Evolutionary conservation across 2,888 invertebrate species (phyloP).

Genomic region (Rhogogaster chlorosoma): DNA sequence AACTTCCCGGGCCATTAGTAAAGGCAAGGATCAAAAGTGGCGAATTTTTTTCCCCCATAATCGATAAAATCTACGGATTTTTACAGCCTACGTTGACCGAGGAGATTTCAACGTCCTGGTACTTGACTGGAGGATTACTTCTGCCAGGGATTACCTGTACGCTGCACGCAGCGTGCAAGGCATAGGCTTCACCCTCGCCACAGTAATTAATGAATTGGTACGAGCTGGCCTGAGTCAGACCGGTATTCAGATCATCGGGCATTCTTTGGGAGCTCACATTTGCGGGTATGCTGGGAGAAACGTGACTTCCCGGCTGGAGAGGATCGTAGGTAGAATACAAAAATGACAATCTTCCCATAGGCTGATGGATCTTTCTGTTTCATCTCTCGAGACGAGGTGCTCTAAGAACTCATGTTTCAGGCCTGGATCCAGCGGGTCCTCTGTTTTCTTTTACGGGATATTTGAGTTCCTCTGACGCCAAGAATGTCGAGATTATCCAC

Average conservation of each 20-base stretch:
- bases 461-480: constrained; percentile 74
- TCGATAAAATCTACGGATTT: background rate
- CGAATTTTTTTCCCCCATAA: background rate
- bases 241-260: constrained; percentile 67
- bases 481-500: constrained; percentile 79
- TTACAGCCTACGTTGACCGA: constrained; percentile 73
- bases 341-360: no score
- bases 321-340: constrained; percentile 69
- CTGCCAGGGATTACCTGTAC: constrained; percentile 74
- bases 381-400: background rate
- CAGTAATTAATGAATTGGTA: constrained; percentile 62
- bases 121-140: constrained; percentile 78
- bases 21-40: constrained; percentile 59
- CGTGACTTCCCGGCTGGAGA: constrained; percentile 58
- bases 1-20: constrained; percentile 73
- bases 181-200: constrained; percentile 63
- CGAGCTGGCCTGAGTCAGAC: constrained; percentile 57
- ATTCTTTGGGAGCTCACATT: constrained; percentile 70
- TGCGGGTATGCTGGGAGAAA: constrained; percentile 62
- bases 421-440: constrained; percentile 79
- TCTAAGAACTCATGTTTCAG: constrained; percentile 56
- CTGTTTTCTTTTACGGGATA: constrained; percentile 76
- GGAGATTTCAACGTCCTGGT: constrained; percentile 76
- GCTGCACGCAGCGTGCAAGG: constrained; percentile 58
- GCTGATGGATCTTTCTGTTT: background rate